These are phyloP conservation scores for Hirundo rustica DNA, from an alignment of 2,797 vertebrate genomes.

Conservation along the genomic window DNA sequence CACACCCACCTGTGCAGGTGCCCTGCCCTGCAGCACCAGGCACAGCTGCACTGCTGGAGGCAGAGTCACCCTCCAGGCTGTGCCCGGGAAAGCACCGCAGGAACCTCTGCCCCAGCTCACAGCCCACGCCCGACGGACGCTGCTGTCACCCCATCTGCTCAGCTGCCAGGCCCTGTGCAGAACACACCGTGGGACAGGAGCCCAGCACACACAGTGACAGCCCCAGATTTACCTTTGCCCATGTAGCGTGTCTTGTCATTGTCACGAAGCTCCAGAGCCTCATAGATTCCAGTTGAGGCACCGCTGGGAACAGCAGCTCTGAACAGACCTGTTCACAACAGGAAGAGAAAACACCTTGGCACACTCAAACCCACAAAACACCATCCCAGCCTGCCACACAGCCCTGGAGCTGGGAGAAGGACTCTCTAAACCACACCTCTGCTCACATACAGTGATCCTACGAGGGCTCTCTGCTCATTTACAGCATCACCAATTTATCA, in stretches of 20 bases:
- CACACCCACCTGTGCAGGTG: not conserved
- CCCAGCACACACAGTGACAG: not conserved
- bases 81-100: not conserved
- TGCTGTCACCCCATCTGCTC: not conserved
- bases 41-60: not conserved
- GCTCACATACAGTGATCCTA: not conserved
- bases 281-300: constrained; percentile 97
- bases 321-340: constrained; percentile 83
- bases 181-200: rapidly evolving
- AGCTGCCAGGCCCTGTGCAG: not conserved
- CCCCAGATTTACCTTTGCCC: constrained; percentile 87
- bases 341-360: not conserved
- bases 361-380: not conserved
- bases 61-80: not conserved
- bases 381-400: not conserved
- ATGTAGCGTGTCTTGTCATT: constrained; percentile 97
- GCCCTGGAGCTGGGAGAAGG: not conserved
- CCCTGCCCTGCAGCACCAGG: not conserved
- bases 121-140: rapidly evolving
- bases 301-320: constrained; percentile 98
- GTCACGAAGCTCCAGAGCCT: constrained; percentile 97
- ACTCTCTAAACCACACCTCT: not conserved
- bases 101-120: not conserved
- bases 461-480: not conserved
- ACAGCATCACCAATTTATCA: not conserved